phyloP scores from a whole-genome alignment of 2,113 vertebrate species.

The Emydura subglobosa region DNA sequence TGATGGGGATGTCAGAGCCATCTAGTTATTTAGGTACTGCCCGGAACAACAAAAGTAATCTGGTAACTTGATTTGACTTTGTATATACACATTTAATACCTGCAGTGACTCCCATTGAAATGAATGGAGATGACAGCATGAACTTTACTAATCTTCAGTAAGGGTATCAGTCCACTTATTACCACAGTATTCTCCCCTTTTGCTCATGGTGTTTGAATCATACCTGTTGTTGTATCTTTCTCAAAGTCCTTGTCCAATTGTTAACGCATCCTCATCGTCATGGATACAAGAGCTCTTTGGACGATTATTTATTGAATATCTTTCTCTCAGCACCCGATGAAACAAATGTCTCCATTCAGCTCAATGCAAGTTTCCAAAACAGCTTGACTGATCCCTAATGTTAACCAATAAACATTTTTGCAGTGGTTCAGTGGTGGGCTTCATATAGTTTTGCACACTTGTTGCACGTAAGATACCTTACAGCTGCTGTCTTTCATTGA shows the following conservation, averaged over 20 bases:
- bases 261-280: background rate
- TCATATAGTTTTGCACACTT: constrained; percentile 66
- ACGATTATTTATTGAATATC: constrained; percentile 52
- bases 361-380: background rate
- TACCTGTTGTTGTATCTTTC: background rate
- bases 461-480: constrained; percentile 41
- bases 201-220: background rate
- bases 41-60: background rate
- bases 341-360: constrained; percentile 53
- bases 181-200: background rate
- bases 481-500: constrained; percentile 11
- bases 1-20: background rate
- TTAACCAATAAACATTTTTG: constrained; percentile 55
- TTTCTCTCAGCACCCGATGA: constrained; percentile 55
- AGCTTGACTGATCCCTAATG: background rate
- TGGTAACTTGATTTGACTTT: background rate
- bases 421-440: background rate
- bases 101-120: background rate
- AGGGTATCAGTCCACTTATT: background rate
- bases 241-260: background rate
- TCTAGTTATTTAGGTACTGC: background rate
- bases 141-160: background rate
- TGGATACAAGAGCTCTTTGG: background rate
- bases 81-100: background rate
- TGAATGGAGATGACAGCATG: background rate